These are phyloP conservation scores for Ispidina lecontei DNA, from an alignment of 2,797 vertebrate genomes.

Conservation along the genomic window DNA sequence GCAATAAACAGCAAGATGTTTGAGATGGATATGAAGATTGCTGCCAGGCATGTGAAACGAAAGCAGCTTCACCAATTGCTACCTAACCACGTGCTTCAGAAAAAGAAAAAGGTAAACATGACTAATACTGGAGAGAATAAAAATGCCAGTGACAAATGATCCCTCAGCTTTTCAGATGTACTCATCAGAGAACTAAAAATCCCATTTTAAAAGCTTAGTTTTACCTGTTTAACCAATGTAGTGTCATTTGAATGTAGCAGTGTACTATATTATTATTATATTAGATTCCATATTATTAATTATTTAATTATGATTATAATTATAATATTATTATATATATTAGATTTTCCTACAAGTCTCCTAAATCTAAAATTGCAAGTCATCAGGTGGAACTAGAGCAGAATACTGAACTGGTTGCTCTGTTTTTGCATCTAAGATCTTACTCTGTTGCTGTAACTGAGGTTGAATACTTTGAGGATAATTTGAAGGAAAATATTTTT, in stretches of 20 bases:
- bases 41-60: slow-evolving; percentile 87
- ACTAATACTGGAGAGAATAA: neutral
- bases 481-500: neutral
- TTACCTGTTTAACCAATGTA: neutral
- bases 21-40: slow-evolving; percentile 90
- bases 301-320: too few species aligned
- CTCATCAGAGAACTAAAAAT: neutral
- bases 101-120: slow-evolving; percentile 84
- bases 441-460: neutral
- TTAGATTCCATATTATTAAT: too few species aligned
- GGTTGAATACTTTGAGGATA: neutral
- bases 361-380: neutral
- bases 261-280: too few species aligned
- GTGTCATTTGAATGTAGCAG: neutral
- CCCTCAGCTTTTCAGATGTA: neutral
- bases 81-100: slow-evolving; percentile 85
- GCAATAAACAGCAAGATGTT: slow-evolving; percentile 91
- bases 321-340: too few species aligned
- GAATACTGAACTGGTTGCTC: neutral
- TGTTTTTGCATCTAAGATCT: neutral
- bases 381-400: neutral
- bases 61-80: slow-evolving; percentile 87
- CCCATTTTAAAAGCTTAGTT: neutral
- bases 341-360: neutral
- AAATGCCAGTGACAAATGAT: neutral